These are phyloP conservation scores for Euschistus heros DNA, from an alignment of 1,140 invertebrate species.

Conservation along the genomic window DNA sequence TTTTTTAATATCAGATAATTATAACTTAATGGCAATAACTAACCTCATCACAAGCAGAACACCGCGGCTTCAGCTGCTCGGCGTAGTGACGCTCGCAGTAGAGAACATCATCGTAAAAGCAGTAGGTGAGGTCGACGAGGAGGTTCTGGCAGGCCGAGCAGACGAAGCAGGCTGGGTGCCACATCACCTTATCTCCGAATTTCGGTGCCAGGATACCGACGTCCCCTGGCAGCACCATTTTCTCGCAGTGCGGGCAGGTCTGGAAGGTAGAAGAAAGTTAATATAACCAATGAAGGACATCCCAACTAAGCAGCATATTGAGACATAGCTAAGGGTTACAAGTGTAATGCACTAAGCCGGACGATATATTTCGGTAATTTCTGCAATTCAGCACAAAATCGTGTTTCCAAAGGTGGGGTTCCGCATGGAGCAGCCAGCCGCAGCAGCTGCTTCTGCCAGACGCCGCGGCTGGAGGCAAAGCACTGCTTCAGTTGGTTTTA, in stretches of 20 bases:
- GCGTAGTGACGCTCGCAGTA: constrained; percentile 92
- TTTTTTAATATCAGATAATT: no score
- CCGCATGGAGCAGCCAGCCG: no score
- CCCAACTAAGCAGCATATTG: no score
- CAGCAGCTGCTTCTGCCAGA: no score
- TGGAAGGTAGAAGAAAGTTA: constrained; percentile 29
- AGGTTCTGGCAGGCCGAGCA: constrained; percentile 76
- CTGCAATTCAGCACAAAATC: no score
- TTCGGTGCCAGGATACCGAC: constrained; percentile 61
- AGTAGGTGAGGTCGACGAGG: constrained; percentile 87
- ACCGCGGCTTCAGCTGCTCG: constrained; percentile 81
- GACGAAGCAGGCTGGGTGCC: constrained; percentile 81
- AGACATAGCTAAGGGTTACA: no score
- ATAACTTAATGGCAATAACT: constrained; percentile 39
- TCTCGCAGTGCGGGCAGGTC: constrained; percentile 55
- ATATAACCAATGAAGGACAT: no score
- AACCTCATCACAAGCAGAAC: constrained; percentile 90
- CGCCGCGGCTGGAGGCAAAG: no score
- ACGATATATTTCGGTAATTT: no score
- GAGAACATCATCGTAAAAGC: constrained; percentile 69
- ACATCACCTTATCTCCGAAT: constrained; percentile 51
- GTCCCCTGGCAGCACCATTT: constrained; percentile 47
- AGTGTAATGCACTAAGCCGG: no score
- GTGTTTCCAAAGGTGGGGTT: no score
- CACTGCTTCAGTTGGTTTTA: no score